Conservation (phyloP, 2,113 vertebrate species). For the Peucedramus taeniatus region DNA sequence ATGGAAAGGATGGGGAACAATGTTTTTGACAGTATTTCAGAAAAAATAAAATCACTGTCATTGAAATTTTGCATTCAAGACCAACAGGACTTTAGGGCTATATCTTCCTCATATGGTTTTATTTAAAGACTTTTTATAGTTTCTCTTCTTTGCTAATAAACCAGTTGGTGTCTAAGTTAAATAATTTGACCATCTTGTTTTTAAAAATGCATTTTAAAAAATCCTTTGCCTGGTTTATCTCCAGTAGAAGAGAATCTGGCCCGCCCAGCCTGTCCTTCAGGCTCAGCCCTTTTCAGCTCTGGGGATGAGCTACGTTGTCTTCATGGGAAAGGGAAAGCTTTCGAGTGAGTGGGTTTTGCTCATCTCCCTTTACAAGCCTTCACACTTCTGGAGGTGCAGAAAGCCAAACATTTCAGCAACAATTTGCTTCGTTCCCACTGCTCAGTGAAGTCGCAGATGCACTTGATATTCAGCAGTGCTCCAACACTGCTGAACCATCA, state of each 20-base stretch:
- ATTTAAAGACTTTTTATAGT: not conserved
- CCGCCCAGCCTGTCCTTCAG: not conserved
- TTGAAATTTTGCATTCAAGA: not conserved
- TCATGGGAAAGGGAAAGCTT: not conserved
- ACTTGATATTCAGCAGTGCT: not conserved
- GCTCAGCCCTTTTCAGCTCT: not conserved
- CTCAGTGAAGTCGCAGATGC: not conserved
- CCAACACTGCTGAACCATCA: not conserved
- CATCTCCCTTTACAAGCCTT: not conserved
- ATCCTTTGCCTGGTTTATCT: not conserved
- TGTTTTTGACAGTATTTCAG: not conserved
- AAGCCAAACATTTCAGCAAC: not conserved
- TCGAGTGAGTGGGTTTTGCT: not conserved
- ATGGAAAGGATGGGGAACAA: not conserved
- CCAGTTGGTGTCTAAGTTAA: not conserved
- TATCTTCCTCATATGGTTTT: not conserved
- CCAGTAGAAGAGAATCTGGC: not conserved
- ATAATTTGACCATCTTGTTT: not conserved
- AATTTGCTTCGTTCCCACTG: not conserved
- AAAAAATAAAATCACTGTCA: not conserved
- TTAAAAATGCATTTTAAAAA: not conserved
- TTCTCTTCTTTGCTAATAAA: not conserved
- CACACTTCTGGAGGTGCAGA: not conserved
- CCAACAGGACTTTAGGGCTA: not conserved
- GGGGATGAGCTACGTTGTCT: not conserved